These are phyloP conservation scores for Irena cyanogastra DNA, from an alignment of 2,113 vertebrate genomes.

Conservation along the genomic window DNA sequence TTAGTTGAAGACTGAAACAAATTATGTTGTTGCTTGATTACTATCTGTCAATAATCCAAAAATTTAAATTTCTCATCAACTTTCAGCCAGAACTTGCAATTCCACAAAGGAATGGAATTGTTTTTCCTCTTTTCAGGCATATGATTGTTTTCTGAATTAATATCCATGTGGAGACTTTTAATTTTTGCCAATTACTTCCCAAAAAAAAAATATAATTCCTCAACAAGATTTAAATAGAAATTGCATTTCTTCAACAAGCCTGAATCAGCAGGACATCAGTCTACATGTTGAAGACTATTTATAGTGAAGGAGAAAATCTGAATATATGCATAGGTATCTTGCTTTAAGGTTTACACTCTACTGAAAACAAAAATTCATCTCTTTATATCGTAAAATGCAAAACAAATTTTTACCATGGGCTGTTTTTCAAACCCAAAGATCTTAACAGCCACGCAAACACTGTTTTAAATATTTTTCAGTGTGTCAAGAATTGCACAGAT, in stretches of 20 bases:
- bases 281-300: not conserved
- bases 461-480: not conserved
- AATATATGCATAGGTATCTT: not conserved
- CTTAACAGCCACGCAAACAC: not conserved
- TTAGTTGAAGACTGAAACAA: not conserved
- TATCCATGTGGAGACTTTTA: not conserved
- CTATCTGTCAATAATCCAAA: not conserved
- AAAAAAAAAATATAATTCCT: not conserved
- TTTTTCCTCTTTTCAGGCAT: not conserved
- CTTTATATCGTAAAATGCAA: not conserved
- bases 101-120: not conserved
- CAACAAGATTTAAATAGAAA: slow-evolving; percentile 20
- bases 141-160: not conserved
- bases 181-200: not conserved
- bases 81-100: not conserved
- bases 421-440: not conserved
- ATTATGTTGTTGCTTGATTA: not conserved
- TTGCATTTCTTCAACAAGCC: not conserved
- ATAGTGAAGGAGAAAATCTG: not conserved
- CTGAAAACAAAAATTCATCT: not conserved
- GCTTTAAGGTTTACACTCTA: not conserved
- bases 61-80: not conserved
- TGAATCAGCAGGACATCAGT: slow-evolving; percentile 3
- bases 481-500: not conserved
- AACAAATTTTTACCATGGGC: not conserved